phyloP scores from a whole-genome alignment of 2,113 vertebrate genomes.

The Cacatua alba region DNA sequence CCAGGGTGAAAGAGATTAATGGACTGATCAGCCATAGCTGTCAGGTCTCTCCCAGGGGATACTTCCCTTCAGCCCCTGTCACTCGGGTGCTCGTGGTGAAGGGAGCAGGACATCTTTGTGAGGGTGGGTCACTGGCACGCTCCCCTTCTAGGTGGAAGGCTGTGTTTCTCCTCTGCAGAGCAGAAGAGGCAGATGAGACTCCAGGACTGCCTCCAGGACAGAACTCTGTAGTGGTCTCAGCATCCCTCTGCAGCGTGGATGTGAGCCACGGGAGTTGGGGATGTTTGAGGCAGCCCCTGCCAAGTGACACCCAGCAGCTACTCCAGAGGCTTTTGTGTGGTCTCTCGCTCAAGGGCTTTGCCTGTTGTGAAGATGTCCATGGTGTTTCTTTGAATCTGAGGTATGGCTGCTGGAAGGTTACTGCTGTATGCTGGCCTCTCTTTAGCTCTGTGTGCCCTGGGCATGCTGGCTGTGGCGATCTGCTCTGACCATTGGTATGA shows the following conservation, averaged over 20 bases:
- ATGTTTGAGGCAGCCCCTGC: constrained; percentile 11
- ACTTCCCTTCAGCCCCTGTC: neutral
- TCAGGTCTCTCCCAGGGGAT: neutral
- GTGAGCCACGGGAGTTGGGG: constrained; percentile 27
- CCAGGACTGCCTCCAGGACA: constrained; percentile 37
- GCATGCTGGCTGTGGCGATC: constrained; percentile 97
- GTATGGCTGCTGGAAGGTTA: constrained; percentile 97
- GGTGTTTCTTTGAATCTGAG: constrained; percentile 86
- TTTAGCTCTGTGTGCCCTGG: constrained; percentile 95
- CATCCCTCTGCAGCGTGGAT: neutral
- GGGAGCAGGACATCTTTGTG: neutral
- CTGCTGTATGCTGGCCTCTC: constrained; percentile 97
- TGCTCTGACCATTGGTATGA: constrained; percentile 99
- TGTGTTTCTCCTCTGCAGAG: neutral
- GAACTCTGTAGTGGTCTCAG: constrained; percentile 65
- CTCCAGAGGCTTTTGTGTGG: neutral
- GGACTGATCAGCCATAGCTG: constrained; percentile 9
- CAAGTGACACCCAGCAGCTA: constrained; percentile 32
- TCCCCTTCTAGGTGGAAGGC: neutral
- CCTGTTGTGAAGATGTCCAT: constrained; percentile 75
- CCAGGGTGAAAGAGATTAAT: neutral
- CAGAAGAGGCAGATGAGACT: constrained; percentile 55
- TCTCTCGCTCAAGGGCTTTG: constrained; percentile 6
- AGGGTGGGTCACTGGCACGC: neutral
- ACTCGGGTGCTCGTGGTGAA: neutral